Evolutionary conservation across 2,888 invertebrate genomes (phyloP), one percentile per base, ranked within the genome.

Genomic region (Biston betularia): DNA sequence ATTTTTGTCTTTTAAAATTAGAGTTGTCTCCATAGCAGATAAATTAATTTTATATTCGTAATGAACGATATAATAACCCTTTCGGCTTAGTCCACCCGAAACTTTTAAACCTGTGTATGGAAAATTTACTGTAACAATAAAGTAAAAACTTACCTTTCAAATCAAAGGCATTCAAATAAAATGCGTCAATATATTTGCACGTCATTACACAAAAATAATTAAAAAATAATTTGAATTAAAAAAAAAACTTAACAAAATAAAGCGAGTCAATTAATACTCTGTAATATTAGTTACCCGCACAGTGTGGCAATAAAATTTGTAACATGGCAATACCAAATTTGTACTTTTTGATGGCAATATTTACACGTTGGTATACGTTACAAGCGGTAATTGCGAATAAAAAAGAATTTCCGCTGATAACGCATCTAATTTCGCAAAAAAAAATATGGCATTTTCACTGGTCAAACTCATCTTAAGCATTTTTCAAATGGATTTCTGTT

Each of bases 261-360:
- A 53, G 63, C 24, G 34, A 65, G 56, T 52, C 63, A 65, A 60
- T 24, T 1, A 24, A 33, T 33, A 40, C 48, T 63, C 53, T 49
- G 58, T 59, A 66, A 62, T 44, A 63, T 49, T 49, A 49, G 34
- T 40, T 48, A 60, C 61, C 40, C 46, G 58, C 57, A 62, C 58
- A 59, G 35, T 54, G 38, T 65, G 61, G 49, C 54, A 61, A 62
- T 58, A 56, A 48, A 48, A 62, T 40, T 48, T 54, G 12, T 52
- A 64, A 44, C 53, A 59, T 64, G 64, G 64, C 68, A 64, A 64
- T 57, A 64, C 44, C 58, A 48, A 59, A 46, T 68, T 74, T 72
- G 71, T 74, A 72, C 72, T 71, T 59, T 66, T 58, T 53, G 49
- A 61, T 71, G 72, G 69, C 71, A 72, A 67, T 59, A 64, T 40